Base-by-base conservation (phyloP, 2,797 vertebrate genomes). In the Melanitta fusca region DNA sequence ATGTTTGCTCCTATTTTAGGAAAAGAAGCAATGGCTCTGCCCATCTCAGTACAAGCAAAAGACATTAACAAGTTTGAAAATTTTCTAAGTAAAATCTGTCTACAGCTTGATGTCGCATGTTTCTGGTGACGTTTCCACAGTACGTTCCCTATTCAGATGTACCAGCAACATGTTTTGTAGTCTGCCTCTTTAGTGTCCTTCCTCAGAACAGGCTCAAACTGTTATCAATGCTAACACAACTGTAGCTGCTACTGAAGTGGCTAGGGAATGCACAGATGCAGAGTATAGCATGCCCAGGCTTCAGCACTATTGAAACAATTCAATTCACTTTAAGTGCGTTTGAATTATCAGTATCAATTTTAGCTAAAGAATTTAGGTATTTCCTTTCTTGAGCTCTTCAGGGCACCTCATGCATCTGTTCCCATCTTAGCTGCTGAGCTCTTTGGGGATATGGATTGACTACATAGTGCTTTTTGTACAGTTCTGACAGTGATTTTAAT, bases 201-300 rank as follows among this genome's bases (percentile, higher is more conserved):
- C 15, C 11, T 39, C 32, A 57, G 43, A 57, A 27, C 5, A 0
- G 5, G 5, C n/a, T 69, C 15, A 54, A 92, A 12, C 5, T 15
- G 7, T 10, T 81, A 1, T 0, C 32, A 41, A 11, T 0, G 0
- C 57, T 34, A 53, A 24, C 11, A 2, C 0, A 0, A 2, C 28
- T 10, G 8, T 11, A 58, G 58, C 18, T 62, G 34, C 14, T 49
- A 16, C 10, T 32, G 36, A 19, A 41, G 27, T 6, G 3, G 13
- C 28, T 80, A 54, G 80, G 36, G 12, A 38, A 34, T 2, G 20
- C 69, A 56, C 11, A 34, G 10, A 71, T 68, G 18, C 25, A 38
- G 36, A 58, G 25, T 6, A 5, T 3, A 43, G 30, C 1, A 0
- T 14, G 24, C 14, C 12, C 1, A 7, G 27, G 34, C 30, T 70